Base-by-base conservation (phyloP, 2,797 vertebrate species). In the Tokudaia muenninki region DNA sequence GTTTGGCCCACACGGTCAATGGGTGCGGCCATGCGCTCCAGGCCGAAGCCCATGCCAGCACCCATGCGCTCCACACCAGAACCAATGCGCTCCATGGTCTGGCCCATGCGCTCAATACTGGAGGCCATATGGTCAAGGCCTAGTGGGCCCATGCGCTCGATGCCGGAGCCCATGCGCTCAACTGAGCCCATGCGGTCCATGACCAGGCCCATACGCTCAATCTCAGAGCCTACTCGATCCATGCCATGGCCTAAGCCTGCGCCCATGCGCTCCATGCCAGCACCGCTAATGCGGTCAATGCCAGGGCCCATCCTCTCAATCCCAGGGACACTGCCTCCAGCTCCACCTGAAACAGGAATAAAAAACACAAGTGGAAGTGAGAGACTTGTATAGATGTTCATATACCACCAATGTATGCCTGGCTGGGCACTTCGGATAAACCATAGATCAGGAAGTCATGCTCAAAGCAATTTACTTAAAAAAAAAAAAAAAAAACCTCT, bases 61-160 rank as follows among this genome's bases (percentile, higher is more conserved):
- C 99, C 99, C 99, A 99, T 99, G 77, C 99, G 99, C 91, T 99
- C 99, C 87, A 99, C 98, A 22, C 98, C 99, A 5, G 99, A 98
- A 0, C 99, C 99, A 22, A 99, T 97, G 67, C 99, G 99, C 92
- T 99, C 99, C 50, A 99, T 99, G 95, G 99, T 97, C 19, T 99
- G 99, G 94, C 99, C 99, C 93, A 99, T 99, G 88, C 99, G 99
- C 94, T 99, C 99, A 52, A 99, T 99, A 94, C 98, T 99, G 90
- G 99, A 99, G 81, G 99, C 99, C 91, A 99, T 99, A 81, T 99
- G 99, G 97, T 99, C 99, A 41, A 99, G 98, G 80, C 99, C 99
- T 72, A 99, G 89, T 0, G 99, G 99, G 26, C 99, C 99, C 99
- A 99, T 99, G 5, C 99, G 99, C 95, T 99, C 99, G 59, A 99